Conservation (phyloP, 53 echinoderm and acorn worm species). For the Pentamera pediparva region DNA sequence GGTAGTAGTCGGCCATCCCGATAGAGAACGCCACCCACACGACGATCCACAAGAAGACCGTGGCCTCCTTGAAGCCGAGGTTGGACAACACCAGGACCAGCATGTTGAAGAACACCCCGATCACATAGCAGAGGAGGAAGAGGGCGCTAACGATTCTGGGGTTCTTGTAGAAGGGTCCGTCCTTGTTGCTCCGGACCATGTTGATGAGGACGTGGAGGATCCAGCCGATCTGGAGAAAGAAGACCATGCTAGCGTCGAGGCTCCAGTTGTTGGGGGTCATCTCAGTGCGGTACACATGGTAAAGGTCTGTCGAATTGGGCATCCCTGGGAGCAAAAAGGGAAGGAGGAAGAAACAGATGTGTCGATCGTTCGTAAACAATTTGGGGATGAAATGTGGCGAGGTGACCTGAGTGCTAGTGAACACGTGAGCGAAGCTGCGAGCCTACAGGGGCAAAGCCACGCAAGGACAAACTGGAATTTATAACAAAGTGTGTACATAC, state of each 20-base stretch:
- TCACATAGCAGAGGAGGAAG: conserved; percentile 32
- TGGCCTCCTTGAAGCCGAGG: conserved; percentile 23
- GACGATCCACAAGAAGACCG: conserved; percentile 18
- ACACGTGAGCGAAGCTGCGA: too few relatives aligned
- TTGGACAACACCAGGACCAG: conserved; percentile 56
- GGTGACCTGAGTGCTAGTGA: too few relatives aligned
- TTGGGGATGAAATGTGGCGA: too few relatives aligned
- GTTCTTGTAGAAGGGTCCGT: conserved; percentile 39
- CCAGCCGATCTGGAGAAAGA: conserved; percentile 37
- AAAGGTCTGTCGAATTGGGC: background rate
- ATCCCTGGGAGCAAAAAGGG: background rate
- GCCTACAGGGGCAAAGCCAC: too few relatives aligned
- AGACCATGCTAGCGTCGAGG: conserved; percentile 42
- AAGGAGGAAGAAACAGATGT: background rate
- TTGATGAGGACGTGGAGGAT: conserved; percentile 29
- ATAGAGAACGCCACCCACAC: conserved; percentile 31
- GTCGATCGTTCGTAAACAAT: background rate
- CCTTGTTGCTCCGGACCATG: conserved; percentile 32
- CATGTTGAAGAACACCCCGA: conserved; percentile 48
- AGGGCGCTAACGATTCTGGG: conserved; percentile 35
- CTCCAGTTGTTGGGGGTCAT: conserved; percentile 53
- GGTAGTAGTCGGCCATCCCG: conserved; percentile 36
- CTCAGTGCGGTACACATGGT: conserved; percentile 18
- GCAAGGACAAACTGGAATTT: too few relatives aligned
- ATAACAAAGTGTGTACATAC: too few relatives aligned